Evolutionary conservation across 2,113 vertebrate species (phyloP), one percentile per base, ranked within the genome.

Genomic region (Empidonax traillii): DNA sequence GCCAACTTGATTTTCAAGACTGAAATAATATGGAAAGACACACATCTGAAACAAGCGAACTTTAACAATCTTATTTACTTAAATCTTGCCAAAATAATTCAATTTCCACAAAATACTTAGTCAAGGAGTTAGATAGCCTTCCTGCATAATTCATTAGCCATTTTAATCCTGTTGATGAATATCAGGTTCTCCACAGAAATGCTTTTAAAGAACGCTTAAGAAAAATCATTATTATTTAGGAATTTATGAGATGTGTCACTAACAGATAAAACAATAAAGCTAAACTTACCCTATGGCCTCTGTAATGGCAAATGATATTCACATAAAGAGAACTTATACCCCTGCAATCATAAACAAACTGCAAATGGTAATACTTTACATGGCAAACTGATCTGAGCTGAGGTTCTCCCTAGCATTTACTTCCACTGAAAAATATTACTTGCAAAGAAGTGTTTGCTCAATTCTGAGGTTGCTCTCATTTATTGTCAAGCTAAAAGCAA

Each of bases 61-160:
- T 86, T 96, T 59, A 96, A 87, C 85, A 27, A 31, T 75, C n/a
- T 93, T 93, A 25, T 56, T 86, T 95, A 65, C 59, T 39, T 88
- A 97, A 90, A 76, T 53, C 69, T 25, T 23, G 27, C 73, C 86
- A 90, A 90, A 96, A 92, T 92, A 95, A 95, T 95, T 95, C 67
- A 39, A 73, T 81, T 94, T 83, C 30, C 33, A 43, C 79, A 91
- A 96, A 75, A 95, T 69, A 96, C 89, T 97, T 93, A 90, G 87
- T 90, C 46, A 73, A 94, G 86, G 74, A 97, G 91, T 69, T 96
- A 96, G 91, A 81, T 73, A 95, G 80, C 12, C 67, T 85, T 95
- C 71, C 55, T 97, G 67, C 72, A 90, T 93, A 97, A 97, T 95
- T 97, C 88, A 97, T 75, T n/a, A 94, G 63, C 76, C 61, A 62